Conservation (phyloP, 1,140 invertebrate genomes). For the Scaptodrosophila lebanonensis region DNA sequence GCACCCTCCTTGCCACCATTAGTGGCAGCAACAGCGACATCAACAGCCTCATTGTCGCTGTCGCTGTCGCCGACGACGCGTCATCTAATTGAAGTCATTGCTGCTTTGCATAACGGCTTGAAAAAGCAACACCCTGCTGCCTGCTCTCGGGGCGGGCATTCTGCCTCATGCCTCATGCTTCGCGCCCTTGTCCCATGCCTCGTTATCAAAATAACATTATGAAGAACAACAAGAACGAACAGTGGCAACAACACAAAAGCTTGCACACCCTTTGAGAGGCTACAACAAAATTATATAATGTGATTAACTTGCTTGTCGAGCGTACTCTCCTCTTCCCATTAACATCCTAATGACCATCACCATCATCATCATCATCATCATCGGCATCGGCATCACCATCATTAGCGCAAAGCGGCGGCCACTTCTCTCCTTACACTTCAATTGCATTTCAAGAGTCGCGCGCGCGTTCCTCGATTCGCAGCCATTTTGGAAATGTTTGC, state of each 20-base stretch:
- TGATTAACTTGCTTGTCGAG: too few relatives aligned
- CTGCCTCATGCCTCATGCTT: too few relatives aligned
- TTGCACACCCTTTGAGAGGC: too few relatives aligned
- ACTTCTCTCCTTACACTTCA: conserved; percentile 63
- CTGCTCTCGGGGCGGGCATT: conserved; percentile 36
- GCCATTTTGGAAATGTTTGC: conserved; percentile 54
- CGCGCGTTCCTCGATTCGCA: conserved; percentile 9
- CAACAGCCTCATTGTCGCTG: conserved; percentile 1
- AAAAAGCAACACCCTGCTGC: conserved; percentile 1
- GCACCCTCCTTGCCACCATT: conserved; percentile 42
- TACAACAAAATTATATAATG: too few relatives aligned
- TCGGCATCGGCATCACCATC: too few relatives aligned
- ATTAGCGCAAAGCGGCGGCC: conserved; percentile 24
- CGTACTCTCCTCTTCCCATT: too few relatives aligned
- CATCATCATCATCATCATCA: too few relatives aligned
- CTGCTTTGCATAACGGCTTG: conserved; percentile 52
- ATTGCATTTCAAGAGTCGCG: conserved; percentile 53
- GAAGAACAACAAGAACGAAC: too few relatives aligned
- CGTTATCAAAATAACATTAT: too few relatives aligned
- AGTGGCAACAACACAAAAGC: too few relatives aligned
- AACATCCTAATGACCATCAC: too few relatives aligned
- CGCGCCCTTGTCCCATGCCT: too few relatives aligned
- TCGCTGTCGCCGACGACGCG: conserved; percentile 2
- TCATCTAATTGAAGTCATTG: conserved; percentile 63
- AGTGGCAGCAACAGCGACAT: conserved; percentile 20